phyloP scores from a whole-genome alignment of 2,888 invertebrate species.

The Orthonevra nobilis region DNA sequence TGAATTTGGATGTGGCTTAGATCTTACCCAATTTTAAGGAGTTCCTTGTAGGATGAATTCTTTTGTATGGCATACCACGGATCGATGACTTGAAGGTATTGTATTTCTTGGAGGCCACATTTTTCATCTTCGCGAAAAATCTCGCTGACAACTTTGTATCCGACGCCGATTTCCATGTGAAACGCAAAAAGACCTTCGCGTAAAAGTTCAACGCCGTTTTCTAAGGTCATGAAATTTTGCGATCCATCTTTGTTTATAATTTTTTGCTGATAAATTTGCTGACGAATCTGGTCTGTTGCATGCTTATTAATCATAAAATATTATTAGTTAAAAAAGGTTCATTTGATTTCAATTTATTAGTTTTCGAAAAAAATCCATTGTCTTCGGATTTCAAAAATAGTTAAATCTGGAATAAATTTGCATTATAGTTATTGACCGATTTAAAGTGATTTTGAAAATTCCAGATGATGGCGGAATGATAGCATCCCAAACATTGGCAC shows the following conservation, averaged over 20 bases:
- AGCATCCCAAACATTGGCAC: no score
- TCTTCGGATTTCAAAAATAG: no score
- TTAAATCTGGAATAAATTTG: no score
- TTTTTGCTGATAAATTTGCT: conserved; percentile 84
- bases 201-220: conserved; percentile 83
- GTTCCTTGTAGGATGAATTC: conserved; percentile 83
- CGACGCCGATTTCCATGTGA: conserved; percentile 85
- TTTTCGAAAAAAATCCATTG: no score
- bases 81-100: conserved; percentile 83
- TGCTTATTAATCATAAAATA: conserved; percentile 80
- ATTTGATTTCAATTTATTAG: no score
- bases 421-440: no score
- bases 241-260: conserved; percentile 83
- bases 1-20: neutral
- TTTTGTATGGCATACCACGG: conserved; percentile 85
- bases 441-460: no score
- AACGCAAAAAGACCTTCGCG: conserved; percentile 85
- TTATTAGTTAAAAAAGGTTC: no score
- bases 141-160: conserved; percentile 85
- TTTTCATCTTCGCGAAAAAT: conserved; percentile 86
- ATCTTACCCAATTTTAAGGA: conserved; percentile 84
- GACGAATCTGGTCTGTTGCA: conserved; percentile 84
- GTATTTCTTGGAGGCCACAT: conserved; percentile 86
- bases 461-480: no score
- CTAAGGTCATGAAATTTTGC: conserved; percentile 83